Evolutionary conservation across 2,888 invertebrate species (phyloP), one percentile per base, ranked within the genome.

Genomic region (Conomelus anceps): DNA sequence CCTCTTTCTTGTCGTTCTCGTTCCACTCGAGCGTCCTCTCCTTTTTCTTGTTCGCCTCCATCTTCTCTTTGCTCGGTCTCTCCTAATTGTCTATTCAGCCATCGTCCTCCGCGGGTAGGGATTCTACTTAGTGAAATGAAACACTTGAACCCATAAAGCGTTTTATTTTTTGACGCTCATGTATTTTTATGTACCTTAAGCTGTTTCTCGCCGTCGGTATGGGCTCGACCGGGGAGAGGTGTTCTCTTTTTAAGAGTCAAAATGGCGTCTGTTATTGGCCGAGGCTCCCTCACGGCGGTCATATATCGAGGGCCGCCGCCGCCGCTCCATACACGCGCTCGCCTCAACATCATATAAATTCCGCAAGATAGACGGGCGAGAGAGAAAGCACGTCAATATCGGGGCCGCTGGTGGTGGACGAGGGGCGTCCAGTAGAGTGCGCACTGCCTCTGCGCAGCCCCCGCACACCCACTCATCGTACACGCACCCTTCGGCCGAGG

Each of bases 241-340:
- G 89, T 88, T 89, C 89, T 89, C 86, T 89, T 90, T 90, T 90
- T 90, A 90, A 90, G 90, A 90, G 90, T 89, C 90, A 90, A 90
- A 90, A 90, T 90, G 90, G 90, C 90, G 89, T 89, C 90, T 86
- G 90, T 90, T 90, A 90, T 90, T 90, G 90, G 90, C 23, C 87
- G 88, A 85, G 89, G 41, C 29, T 87, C 88, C 89, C 86, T 87
- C 63, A 86, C 23, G 85, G 88, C 89, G 90, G 90, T 90, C 90
- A 90, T 90, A 90, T 90, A 90, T 90, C 89, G 90, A 29, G 34
- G 85, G 85, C 63, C 63, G 63, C 63, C 63, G 63, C 63, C n/a
- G n/a, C 88, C 88, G 85, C 84, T 84, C 88, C 88, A 88, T 88
- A 88, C 88, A 88, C 88, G 88, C 89, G 90, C 90, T 23, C 86